These are phyloP conservation scores for Morone chrysops DNA, from an alignment of 2,113 vertebrate genomes.

Conservation along the genomic window DNA sequence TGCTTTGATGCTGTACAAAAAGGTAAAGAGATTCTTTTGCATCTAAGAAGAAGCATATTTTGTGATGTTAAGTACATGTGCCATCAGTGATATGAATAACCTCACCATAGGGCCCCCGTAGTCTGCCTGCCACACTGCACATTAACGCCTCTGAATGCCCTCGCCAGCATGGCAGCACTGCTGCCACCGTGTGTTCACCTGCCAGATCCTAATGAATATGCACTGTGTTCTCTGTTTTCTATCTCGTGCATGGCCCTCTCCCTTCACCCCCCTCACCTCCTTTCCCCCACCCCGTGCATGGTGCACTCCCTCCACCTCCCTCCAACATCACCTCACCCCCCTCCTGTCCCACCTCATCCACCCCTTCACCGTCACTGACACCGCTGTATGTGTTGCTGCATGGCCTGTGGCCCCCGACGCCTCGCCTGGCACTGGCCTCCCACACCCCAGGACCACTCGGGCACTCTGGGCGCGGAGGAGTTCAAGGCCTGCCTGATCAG, in stretches of 20 bases:
- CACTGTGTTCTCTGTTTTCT: constrained; percentile 81
- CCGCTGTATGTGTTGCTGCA: constrained; percentile 87
- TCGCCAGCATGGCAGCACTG: constrained; percentile 69
- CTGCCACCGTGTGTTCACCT: constrained; percentile 74
- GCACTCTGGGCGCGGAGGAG: constrained; percentile 98
- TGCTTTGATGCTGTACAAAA: not conserved
- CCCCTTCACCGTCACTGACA: constrained; percentile 74
- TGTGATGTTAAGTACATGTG: constrained; percentile 57
- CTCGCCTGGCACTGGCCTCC: constrained; percentile 72
- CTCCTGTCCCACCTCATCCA: constrained; percentile 33
- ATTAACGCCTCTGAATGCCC: constrained; percentile 80
- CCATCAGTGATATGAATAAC: constrained; percentile 57
- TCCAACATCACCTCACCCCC: constrained; percentile 77
- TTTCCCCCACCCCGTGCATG: constrained; percentile 71
- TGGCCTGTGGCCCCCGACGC: constrained; percentile 85
- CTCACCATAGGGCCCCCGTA: constrained; percentile 55
- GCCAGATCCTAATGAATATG: constrained; percentile 82
- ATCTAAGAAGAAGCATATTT: not conserved
- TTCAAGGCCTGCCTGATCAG: constrained; percentile 99
- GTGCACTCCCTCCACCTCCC: constrained; percentile 72
- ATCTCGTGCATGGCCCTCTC: constrained; percentile 86
- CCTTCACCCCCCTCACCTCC: constrained; percentile 46
- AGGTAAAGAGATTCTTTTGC: constrained; percentile 24
- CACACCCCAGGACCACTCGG: constrained; percentile 95
- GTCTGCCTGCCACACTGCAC: constrained; percentile 78